Percentiles rank a stretch among this genome's conserved stretches.
Conservation (phyloP, 2,113 vertebrate species). For the Phasianus colchicus region DNA sequence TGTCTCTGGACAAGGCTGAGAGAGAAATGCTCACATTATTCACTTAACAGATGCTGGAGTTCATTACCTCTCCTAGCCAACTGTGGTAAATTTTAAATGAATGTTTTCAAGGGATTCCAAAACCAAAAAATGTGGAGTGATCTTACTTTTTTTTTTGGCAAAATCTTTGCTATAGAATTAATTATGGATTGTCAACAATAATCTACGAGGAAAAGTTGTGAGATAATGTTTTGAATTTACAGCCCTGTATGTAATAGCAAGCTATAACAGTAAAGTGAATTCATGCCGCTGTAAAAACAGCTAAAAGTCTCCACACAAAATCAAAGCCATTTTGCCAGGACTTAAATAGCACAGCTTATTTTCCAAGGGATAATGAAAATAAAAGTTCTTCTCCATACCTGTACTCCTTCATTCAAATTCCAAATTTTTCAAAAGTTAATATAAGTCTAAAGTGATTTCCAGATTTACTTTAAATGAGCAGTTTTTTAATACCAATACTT, state of each 20-base stretch:
- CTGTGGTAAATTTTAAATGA: background rate
- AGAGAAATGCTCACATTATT: background rate
- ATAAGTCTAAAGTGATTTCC: background rate
- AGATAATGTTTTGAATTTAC: constrained; percentile 28
- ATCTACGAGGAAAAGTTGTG: background rate
- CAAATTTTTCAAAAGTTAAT: background rate
- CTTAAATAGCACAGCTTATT: constrained; percentile 17
- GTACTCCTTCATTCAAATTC: background rate
- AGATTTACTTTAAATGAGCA: background rate
- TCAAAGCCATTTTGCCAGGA: background rate
- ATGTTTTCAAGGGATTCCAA: background rate
- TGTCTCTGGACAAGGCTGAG: background rate
- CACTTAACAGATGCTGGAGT: background rate
- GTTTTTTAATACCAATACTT: background rate
- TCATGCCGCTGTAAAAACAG: constrained; percentile 33
- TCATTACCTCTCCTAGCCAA: background rate
- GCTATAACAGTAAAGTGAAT: constrained; percentile 7
- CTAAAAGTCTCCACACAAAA: constrained; percentile 20
- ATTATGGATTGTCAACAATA: background rate
- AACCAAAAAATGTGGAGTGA: background rate
- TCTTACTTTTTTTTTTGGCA: background rate
- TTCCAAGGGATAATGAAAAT: background rate
- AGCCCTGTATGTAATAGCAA: constrained; percentile 16
- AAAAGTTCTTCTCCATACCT: background rate
- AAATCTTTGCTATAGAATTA: background rate